These are phyloP conservation scores for Drosophila teissieri DNA, from an alignment of 1,140 invertebrate genomes.

Conservation along the genomic window DNA sequence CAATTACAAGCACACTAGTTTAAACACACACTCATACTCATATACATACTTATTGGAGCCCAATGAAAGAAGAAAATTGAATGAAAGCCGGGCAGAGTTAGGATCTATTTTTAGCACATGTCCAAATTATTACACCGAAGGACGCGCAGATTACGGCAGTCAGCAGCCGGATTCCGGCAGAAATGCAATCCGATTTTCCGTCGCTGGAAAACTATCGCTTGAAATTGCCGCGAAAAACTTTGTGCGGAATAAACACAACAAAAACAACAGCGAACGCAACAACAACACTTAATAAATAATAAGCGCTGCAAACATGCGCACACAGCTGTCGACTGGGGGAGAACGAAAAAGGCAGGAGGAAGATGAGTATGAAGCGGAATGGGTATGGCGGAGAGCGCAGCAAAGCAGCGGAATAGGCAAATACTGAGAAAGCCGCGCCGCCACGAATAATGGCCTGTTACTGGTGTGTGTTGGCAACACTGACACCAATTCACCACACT, in stretches of 20 bases:
- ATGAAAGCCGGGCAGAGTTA: slow-evolving; percentile 36
- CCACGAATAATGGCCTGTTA: slow-evolving; percentile 44
- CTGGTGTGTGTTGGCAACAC: slow-evolving; percentile 72
- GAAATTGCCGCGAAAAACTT: slow-evolving; percentile 72
- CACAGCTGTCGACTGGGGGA: slow-evolving; percentile 62
- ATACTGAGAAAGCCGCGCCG: slow-evolving; percentile 34
- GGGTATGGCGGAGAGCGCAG: slow-evolving; percentile 21
- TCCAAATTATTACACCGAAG: slow-evolving; percentile 20
- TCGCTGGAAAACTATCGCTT: slow-evolving; percentile 8
- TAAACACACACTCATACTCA: background rate
- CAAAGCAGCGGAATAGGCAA: slow-evolving; percentile 35
- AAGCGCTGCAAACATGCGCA: slow-evolving; percentile 77
- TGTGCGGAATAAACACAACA: slow-evolving; percentile 26
- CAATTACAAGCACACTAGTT: background rate
- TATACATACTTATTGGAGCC: background rate
- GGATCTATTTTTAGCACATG: slow-evolving; percentile 31
- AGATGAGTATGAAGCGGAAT: slow-evolving; percentile 22
- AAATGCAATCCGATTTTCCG: background rate
- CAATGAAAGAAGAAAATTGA: slow-evolving; percentile 18
- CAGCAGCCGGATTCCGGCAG: background rate
- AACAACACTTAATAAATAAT: slow-evolving; percentile 69
- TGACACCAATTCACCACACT: slow-evolving; percentile 55
- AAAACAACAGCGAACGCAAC: slow-evolving; percentile 16
- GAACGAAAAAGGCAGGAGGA: background rate
- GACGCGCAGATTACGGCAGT: slow-evolving; percentile 16